Conservation (phyloP, 1,140 invertebrate species). For the Lamellibrachia luymesi region DNA sequence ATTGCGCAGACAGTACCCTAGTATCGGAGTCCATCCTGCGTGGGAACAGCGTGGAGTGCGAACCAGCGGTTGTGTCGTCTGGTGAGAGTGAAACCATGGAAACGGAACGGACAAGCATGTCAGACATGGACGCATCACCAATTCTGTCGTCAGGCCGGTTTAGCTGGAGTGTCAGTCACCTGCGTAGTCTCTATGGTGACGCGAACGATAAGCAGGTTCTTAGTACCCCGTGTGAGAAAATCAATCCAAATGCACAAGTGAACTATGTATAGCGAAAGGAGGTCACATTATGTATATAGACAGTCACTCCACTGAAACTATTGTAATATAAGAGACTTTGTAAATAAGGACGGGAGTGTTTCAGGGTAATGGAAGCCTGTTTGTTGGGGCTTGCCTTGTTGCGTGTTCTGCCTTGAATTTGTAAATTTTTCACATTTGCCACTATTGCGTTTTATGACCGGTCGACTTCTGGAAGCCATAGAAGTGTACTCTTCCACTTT, state of each 20-base stretch:
- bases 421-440: not conserved
- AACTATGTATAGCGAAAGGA: not conserved
- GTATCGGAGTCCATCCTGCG: not conserved
- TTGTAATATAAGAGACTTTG: slow-evolving; percentile 4
- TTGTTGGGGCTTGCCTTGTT: not conserved
- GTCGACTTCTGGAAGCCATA: not conserved
- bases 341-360: not conserved
- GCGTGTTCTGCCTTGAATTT: not conserved
- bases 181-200: not conserved
- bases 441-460: not conserved
- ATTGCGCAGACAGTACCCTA: not conserved
- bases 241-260: not conserved
- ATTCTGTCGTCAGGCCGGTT: not conserved
- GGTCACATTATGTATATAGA: not conserved
- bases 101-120: not conserved
- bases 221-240: not conserved
- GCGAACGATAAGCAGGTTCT: not conserved
- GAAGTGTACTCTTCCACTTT: not conserved
- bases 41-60: not conserved
- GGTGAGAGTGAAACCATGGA: not conserved
- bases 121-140: not conserved
- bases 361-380: not conserved
- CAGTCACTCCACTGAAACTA: not conserved
- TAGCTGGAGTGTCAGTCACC: not conserved
- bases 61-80: not conserved